Conservation (phyloP, 2,113 vertebrate genomes). For the Bungarus multicinctus region DNA sequence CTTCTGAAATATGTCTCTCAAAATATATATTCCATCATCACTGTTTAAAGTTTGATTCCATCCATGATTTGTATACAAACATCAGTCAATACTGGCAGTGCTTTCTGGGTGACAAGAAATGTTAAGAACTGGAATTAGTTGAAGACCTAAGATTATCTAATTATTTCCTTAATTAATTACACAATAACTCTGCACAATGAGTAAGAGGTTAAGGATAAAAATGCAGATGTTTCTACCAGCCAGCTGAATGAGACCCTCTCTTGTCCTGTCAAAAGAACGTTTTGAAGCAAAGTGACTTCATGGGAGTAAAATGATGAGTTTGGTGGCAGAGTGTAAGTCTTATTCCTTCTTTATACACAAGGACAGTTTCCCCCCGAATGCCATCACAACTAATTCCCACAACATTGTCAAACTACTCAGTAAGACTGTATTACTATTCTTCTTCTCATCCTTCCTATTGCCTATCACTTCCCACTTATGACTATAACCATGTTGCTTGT, state of each 20-base stretch:
- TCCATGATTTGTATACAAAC: neutral
- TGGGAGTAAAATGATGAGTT: constrained; percentile 72
- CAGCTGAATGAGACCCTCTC: constrained; percentile 65
- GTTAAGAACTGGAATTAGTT: neutral
- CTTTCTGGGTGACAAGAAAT: neutral
- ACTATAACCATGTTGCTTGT: too few relatives aligned
- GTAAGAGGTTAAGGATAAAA: constrained; percentile 75
- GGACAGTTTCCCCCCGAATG: too few relatives aligned
- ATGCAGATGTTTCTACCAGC: constrained; percentile 75
- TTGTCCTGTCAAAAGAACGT: constrained; percentile 78
- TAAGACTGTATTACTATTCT: too few relatives aligned
- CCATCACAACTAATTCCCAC: too few relatives aligned
- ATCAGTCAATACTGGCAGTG: neutral
- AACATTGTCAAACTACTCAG: too few relatives aligned
- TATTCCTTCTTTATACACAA: neutral
- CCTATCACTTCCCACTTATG: too few relatives aligned
- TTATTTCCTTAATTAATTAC: constrained; percentile 73
- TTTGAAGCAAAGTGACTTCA: constrained; percentile 75
- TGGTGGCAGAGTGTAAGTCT: constrained; percentile 62
- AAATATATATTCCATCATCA: neutral
- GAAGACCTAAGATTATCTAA: neutral
- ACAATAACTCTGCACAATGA: constrained; percentile 76
- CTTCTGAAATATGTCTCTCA: neutral
- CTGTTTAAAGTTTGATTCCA: neutral
- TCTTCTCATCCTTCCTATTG: too few relatives aligned